These are phyloP conservation scores for Anomalospiza imberbis DNA, from an alignment of 2,797 vertebrate genomes.

Conservation along the genomic window DNA sequence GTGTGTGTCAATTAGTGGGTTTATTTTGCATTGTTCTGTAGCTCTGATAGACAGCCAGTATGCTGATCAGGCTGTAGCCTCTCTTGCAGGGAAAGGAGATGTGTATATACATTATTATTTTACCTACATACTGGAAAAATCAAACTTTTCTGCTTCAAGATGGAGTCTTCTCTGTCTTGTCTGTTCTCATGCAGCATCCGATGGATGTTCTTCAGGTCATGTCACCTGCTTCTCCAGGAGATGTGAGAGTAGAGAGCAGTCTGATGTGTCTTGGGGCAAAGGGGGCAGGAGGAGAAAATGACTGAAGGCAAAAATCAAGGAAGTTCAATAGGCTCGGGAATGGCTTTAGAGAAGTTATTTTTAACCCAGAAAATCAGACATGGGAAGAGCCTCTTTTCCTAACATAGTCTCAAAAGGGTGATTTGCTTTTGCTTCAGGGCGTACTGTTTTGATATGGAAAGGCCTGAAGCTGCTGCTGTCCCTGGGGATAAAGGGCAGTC, in stretches of 20 bases:
- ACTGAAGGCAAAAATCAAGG: not conserved
- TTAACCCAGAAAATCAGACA: not conserved
- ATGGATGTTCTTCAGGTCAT: not conserved
- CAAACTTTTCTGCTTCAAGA: not conserved
- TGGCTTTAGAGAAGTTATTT: not conserved
- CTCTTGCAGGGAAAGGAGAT: not conserved
- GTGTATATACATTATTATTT: not conserved
- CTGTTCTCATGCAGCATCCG: not conserved
- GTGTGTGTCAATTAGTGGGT: not conserved
- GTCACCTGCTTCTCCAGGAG: not conserved
- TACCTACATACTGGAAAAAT: not conserved
- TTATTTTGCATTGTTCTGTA: not conserved
- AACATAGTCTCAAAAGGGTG: not conserved
- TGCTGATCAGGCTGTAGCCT: not conserved
- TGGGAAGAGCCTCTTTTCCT: not conserved
- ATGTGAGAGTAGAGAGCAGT: not conserved
- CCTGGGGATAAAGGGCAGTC: not conserved
- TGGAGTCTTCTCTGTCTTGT: not conserved
- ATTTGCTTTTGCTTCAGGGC: not conserved
- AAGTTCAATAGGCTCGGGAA: not conserved
- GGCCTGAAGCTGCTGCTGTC: not conserved
- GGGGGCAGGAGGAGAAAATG: not conserved
- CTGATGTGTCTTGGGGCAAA: not conserved
- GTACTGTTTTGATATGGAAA: not conserved
- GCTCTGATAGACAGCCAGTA: not conserved